Percentiles rank a stretch among this genome's conserved stretches.
These are phyloP conservation scores for Crypturellus undulatus DNA, from an alignment of 2,113 vertebrate genomes.

Conservation along the genomic window DNA sequence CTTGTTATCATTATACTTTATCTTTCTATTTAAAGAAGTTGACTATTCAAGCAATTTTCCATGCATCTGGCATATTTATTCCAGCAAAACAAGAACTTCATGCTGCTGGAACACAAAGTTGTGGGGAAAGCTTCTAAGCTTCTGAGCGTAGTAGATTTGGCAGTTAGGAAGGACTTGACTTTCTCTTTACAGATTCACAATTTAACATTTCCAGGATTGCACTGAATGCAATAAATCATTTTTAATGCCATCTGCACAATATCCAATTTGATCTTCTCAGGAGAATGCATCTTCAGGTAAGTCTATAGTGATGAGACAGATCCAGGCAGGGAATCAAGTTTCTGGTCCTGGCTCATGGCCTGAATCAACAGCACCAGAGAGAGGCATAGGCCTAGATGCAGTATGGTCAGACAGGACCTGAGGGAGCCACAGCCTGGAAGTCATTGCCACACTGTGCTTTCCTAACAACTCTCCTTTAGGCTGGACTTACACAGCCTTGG, in stretches of 20 bases:
- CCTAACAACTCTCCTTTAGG: not conserved
- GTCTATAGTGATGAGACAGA: no score
- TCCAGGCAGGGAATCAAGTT: no score
- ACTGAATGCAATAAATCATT: not conserved
- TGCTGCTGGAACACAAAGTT: not conserved
- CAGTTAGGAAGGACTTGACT: not conserved
- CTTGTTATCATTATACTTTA: constrained; percentile 7
- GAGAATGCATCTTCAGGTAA: no score
- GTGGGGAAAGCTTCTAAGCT: constrained; percentile 10
- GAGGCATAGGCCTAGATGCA: no score
- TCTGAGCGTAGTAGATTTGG: not conserved
- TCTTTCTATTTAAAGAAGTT: constrained; percentile 15
- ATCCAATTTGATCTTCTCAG: no score
- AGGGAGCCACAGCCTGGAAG: no score
- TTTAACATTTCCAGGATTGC: not conserved
- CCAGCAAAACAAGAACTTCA: not conserved
- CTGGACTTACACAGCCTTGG: not conserved
- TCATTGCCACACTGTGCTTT: not conserved
- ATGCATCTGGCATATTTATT: not conserved
- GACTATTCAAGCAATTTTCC: not conserved
- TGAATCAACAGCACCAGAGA: no score
- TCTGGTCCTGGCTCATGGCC: no score
- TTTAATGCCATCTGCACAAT: not conserved
- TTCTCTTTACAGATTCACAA: not conserved
- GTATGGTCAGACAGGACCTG: no score